Percentiles rank a stretch among this genome's conserved stretches.
Evolutionary conservation across 2,797 vertebrate species (phyloP).

Genomic region (Syngnathus acus): DNA sequence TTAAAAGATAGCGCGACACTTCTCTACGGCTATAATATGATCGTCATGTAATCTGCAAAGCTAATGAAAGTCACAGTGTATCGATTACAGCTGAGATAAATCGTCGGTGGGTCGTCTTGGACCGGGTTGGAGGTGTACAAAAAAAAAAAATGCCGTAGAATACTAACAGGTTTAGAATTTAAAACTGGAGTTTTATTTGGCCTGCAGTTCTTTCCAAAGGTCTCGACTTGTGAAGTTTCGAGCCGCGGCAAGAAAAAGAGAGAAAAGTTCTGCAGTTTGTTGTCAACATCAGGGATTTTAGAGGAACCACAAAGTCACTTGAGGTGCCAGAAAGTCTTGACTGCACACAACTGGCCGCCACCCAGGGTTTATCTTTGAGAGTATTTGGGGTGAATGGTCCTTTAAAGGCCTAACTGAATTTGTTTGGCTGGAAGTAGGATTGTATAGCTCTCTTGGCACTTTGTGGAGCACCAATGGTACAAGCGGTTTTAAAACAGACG

Average conservation of each 20-base stretch:
- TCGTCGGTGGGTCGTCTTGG: slow-evolving; percentile 9
- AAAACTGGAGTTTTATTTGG: slow-evolving; percentile 19
- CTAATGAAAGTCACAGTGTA: slow-evolving; percentile 46
- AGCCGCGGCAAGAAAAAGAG: neutral
- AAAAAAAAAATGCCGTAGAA: neutral
- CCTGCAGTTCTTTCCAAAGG: neutral
- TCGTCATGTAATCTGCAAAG: slow-evolving; percentile 37
- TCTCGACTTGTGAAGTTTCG: neutral
- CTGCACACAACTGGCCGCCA: slow-evolving; percentile 3
- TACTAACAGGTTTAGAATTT: slow-evolving; percentile 11
- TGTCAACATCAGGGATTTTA: slow-evolving; percentile 32
- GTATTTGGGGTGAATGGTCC: slow-evolving; percentile 14
- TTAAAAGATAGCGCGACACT: slow-evolving; percentile 36
- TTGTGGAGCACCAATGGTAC: neutral
- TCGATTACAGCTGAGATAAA: slow-evolving; percentile 44
- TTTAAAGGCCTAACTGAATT: slow-evolving; percentile 15
- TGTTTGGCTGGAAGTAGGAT: slow-evolving; percentile 8
- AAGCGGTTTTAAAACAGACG: slow-evolving; percentile 7
- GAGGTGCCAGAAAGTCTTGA: slow-evolving; percentile 22
- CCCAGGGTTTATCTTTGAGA: slow-evolving; percentile 14
- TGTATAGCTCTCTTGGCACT: neutral
- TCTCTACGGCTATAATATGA: slow-evolving; percentile 29
- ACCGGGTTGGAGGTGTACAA: no score
- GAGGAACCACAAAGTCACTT: slow-evolving; percentile 16
- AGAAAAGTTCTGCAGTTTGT: slow-evolving; percentile 7